phyloP scores from a whole-genome alignment of 2,888 invertebrate species.

The Drosophila testacea region DNA sequence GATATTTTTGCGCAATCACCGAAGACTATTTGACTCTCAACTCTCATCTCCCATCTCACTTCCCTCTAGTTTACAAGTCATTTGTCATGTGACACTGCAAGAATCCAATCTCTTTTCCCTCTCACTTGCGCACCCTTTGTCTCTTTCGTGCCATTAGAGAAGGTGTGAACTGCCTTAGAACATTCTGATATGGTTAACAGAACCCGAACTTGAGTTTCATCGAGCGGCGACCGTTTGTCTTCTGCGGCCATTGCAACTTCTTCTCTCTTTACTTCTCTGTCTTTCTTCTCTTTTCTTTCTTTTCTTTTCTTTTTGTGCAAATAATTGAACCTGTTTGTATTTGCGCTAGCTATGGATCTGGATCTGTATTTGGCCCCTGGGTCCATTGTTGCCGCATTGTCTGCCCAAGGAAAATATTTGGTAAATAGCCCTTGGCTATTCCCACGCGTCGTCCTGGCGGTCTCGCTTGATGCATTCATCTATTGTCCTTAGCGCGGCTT shows the following conservation, averaged over 20 bases:
- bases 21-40: conserved; percentile 18
- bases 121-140: neutral
- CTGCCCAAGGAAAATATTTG: conserved; percentile 69
- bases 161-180: conserved; percentile 56
- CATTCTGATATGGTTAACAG: conserved; percentile 5
- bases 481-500: conserved; percentile 54
- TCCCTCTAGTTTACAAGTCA: conserved; percentile 42
- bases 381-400: conserved; percentile 66
- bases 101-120: conserved; percentile 34
- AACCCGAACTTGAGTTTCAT: conserved; percentile 26
- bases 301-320: conserved; percentile 55
- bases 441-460: conserved; percentile 67
- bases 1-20: conserved; percentile 79
- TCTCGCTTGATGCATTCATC: conserved; percentile 58
- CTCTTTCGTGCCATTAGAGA: conserved; percentile 39
- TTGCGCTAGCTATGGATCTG: conserved; percentile 20
- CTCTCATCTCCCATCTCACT: conserved; percentile 11
- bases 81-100: conserved; percentile 80
- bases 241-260: conserved; percentile 55
- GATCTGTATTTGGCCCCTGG: conserved; percentile 28
- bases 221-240: conserved; percentile 59
- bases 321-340: conserved; percentile 76
- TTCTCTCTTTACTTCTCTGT: conserved; percentile 6
- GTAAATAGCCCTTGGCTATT: conserved; percentile 68
- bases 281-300: conserved; percentile 13